These are phyloP conservation scores for Tethea ocularis DNA, from an alignment of 2,888 invertebrate genomes.

Conservation along the genomic window DNA sequence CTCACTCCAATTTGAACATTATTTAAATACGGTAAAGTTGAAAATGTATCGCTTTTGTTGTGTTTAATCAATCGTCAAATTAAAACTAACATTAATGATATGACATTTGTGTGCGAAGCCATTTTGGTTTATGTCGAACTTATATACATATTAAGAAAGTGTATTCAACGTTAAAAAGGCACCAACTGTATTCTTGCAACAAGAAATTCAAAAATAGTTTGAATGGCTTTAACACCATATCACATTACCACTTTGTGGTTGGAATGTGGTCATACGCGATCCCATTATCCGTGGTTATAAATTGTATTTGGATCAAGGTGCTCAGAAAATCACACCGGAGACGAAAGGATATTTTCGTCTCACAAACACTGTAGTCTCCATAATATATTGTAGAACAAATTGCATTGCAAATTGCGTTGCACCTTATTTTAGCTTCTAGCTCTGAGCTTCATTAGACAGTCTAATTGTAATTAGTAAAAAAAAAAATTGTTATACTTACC, in stretches of 20 bases:
- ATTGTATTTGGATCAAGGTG: background rate
- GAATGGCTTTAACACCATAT: too few relatives aligned
- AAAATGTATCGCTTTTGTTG: conserved; percentile 14
- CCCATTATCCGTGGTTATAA: background rate
- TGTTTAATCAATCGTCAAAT: background rate
- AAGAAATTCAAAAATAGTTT: too few relatives aligned
- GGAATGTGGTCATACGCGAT: background rate
- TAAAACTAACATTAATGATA: background rate
- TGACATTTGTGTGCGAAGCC: background rate
- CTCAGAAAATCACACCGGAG: background rate
- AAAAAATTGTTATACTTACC: background rate
- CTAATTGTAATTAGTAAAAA: background rate
- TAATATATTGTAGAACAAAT: conserved; percentile 8
- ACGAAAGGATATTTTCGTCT: background rate
- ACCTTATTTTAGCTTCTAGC: background rate
- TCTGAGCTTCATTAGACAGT: background rate
- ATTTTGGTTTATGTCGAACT: background rate
- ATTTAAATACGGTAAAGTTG: background rate
- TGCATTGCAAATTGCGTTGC: conserved; percentile 16
- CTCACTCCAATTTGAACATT: background rate
- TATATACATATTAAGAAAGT: too few relatives aligned
- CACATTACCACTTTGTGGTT: background rate
- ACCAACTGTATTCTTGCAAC: too few relatives aligned
- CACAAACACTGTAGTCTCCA: too few relatives aligned
- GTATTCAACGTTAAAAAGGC: too few relatives aligned